phyloP scores from a whole-genome alignment of 2,797 vertebrate genomes.

The Pseudomugil tenellus region DNA sequence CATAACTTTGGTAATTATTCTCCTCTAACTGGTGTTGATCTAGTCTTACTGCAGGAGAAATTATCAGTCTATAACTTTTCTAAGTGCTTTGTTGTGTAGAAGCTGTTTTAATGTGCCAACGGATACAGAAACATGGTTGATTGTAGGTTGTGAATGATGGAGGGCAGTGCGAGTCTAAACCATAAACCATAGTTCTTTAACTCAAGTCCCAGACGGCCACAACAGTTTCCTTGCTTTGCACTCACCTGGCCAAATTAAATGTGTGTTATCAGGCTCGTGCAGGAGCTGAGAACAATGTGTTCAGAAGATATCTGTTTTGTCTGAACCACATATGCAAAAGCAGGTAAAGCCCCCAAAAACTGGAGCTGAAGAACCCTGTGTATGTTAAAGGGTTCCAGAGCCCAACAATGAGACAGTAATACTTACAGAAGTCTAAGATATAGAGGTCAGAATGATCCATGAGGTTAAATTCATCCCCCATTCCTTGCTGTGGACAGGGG shows the following conservation, averaged over 20 bases:
- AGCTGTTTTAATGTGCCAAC: neutral
- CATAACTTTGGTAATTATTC: neutral
- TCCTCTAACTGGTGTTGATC: neutral
- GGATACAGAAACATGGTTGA: neutral
- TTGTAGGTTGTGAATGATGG: neutral
- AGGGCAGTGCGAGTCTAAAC: neutral
- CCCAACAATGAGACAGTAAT: neutral
- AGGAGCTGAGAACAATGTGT: neutral
- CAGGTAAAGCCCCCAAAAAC: neutral
- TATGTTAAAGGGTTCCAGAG: neutral
- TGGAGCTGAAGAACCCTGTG: neutral
- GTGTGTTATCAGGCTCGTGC: neutral
- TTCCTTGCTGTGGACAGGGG: constrained; percentile 97
- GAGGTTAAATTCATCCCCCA: constrained; percentile 97
- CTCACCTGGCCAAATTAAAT: neutral
- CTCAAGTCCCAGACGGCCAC: neutral
- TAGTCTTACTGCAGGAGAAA: neutral
- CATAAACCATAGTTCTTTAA: neutral
- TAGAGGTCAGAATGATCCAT: constrained; percentile 99
- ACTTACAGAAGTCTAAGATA: constrained; percentile 98
- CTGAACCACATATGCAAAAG: neutral
- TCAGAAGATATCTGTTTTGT: neutral
- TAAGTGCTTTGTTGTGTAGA: neutral
- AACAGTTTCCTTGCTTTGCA: neutral
- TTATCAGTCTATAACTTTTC: neutral